Evolutionary conservation across 2,888 invertebrate species (phyloP), one percentile per base, ranked within the genome.

Genomic region (Chymomyza fuscimana): DNA sequence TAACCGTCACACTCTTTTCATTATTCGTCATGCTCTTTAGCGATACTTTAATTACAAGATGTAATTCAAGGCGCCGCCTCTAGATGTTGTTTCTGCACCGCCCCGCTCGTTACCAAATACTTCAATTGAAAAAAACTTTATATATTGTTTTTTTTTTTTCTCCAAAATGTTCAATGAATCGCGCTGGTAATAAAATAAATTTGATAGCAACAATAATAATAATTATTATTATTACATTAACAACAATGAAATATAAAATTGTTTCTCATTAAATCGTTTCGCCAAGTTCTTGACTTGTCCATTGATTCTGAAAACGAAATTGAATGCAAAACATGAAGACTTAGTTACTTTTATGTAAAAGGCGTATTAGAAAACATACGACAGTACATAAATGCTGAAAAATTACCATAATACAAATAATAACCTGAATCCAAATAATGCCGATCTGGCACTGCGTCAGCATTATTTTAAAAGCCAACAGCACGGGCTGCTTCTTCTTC

Each of bases 271-370:
- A 22, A 54, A 0, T 54, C 22, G 4, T 52, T 32, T 59, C 32
- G 32, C 32, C 7, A 32, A 32, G 32, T 60, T 66, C 15, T 52
- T 32, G 61, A 40, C 5, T 40, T 50, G 40, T 22, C n/a, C 50
- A 63, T 58, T 65, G 65, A 65, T 65, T 65, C 65, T 50, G 50
- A 65, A 65, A 65, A 65, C 65, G 65, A 59, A 65, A 65, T 65
- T 65, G 65, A 65, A 65, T 65, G 54, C 64, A 46, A 10, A 46
- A 46, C 40, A 52, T 54, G 59, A 61, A 32, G 51, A 61, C 19
- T 12, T 19, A 29, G 19, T 61, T 65, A 19, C 22, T 60, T 36
- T 50, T 36, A 36, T 67, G 5, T 22, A 32, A 0, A 46, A 46
- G 40, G 40, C 40, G 40, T 46, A 46, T 46, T 46, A 46, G 40